Evolutionary conservation across 2,888 invertebrate genomes (phyloP).

Genomic region (Toxonevra muliebris): DNA sequence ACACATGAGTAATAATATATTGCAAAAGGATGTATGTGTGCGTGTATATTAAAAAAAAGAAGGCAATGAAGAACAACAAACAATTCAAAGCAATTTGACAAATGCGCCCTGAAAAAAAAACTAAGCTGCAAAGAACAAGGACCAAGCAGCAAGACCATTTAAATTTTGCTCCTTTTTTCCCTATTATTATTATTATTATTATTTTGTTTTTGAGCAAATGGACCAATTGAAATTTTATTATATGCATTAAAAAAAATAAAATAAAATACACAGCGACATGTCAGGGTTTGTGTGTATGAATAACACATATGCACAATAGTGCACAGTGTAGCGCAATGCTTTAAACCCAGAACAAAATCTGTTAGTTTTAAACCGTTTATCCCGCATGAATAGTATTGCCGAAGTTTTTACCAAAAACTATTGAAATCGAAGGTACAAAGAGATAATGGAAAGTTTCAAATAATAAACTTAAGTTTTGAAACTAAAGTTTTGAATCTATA

Average conservation of each 20-base stretch:
- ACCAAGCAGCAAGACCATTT: neutral
- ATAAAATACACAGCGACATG: neutral
- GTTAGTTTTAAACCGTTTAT: too few relatives aligned
- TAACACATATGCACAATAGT: neutral
- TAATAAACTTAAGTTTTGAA: too few relatives aligned
- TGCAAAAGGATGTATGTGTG: too few relatives aligned
- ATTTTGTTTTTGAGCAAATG: neutral
- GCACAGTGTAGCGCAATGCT: too few relatives aligned
- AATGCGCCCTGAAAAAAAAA: neutral
- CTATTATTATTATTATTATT: neutral
- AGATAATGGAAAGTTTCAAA: too few relatives aligned
- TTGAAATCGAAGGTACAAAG: too few relatives aligned
- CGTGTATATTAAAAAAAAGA: neutral
- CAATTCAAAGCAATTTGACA: neutral
- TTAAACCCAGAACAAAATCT: too few relatives aligned
- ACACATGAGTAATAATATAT: too few relatives aligned
- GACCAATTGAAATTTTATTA: conserved; percentile 4
- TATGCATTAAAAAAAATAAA: neutral
- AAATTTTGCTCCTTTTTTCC: neutral
- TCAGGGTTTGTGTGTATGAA: neutral
- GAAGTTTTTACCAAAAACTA: too few relatives aligned
- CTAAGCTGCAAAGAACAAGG: too few relatives aligned
- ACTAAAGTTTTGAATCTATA: too few relatives aligned
- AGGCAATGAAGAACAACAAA: neutral
- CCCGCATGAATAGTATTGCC: too few relatives aligned